These are phyloP conservation scores for Hesperia comma DNA, from an alignment of 2,888 invertebrate species.

Conservation along the genomic window DNA sequence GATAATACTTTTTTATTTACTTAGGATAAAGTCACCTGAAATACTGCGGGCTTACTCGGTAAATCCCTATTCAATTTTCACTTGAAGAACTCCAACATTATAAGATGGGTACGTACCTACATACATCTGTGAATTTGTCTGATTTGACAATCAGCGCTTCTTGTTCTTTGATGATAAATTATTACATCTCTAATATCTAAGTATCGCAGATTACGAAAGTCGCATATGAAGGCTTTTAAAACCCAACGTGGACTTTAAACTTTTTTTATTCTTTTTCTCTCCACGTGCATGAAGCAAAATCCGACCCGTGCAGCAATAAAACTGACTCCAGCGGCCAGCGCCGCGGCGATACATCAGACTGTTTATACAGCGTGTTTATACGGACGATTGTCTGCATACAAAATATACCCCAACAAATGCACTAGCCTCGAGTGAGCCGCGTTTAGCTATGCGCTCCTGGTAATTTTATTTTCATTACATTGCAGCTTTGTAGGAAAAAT, in stretches of 20 bases:
- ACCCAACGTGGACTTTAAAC: neutral
- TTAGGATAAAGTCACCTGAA: too few relatives aligned
- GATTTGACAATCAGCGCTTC: too few relatives aligned
- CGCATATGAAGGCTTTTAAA: too few relatives aligned
- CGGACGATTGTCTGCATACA: slow-evolving; percentile 27
- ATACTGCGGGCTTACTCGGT: too few relatives aligned
- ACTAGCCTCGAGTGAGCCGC: slow-evolving; percentile 2
- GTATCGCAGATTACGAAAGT: too few relatives aligned
- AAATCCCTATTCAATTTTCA: too few relatives aligned
- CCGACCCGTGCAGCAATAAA: slow-evolving; percentile 9
- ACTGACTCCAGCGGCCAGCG: neutral
- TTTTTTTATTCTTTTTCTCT: neutral
- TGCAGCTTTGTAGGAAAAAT: neutral
- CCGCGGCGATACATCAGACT: slow-evolving; percentile 9
- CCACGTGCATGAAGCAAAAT: neutral
- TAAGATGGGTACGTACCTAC: too few relatives aligned
- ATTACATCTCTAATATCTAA: too few relatives aligned
- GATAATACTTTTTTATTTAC: too few relatives aligned
- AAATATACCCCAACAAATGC: slow-evolving; percentile 14
- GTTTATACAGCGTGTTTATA: slow-evolving; percentile 23
- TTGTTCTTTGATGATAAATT: too few relatives aligned
- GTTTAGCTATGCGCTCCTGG: slow-evolving; percentile 15
- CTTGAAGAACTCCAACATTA: too few relatives aligned
- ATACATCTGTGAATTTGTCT: too few relatives aligned
- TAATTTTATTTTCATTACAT: neutral